These are phyloP conservation scores for Myathropa florea DNA, from an alignment of 2,888 invertebrate genomes.

Conservation along the genomic window DNA sequence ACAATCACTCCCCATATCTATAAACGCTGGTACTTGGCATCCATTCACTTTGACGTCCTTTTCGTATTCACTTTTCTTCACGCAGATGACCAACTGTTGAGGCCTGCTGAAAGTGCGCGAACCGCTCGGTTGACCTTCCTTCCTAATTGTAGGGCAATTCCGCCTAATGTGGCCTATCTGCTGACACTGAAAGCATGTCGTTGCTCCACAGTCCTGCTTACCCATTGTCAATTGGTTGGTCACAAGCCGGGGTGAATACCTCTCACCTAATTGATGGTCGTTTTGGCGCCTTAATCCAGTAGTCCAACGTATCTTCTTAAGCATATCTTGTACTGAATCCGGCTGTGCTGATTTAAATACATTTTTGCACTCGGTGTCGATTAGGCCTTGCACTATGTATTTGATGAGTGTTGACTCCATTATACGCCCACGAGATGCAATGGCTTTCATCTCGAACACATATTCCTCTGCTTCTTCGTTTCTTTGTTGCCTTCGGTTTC, in stretches of 20 bases:
- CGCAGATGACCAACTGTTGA: not conserved
- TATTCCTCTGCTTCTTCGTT: slow-evolving; percentile 4
- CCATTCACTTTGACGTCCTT: slow-evolving; percentile 18
- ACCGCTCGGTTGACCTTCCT: not conserved
- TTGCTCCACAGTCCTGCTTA: too few species aligned
- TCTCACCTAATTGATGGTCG: too few species aligned
- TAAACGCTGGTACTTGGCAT: slow-evolving; percentile 4
- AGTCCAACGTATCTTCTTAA: not conserved
- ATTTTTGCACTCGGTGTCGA: not conserved
- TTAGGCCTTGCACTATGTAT: not conserved
- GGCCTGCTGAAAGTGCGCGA: not conserved
- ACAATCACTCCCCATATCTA: slow-evolving; percentile 12
- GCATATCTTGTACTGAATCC: not conserved
- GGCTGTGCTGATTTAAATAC: not conserved
- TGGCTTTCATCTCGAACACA: slow-evolving; percentile 2
- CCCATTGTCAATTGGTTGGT: too few species aligned
- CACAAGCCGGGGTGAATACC: too few species aligned
- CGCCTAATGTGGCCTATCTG: not conserved
- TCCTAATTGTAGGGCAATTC: not conserved
- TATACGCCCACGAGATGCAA: not conserved
- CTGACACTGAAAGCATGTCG: not conserved
- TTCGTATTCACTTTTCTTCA: not conserved
- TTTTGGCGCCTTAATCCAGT: not conserved
- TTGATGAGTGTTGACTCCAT: not conserved
- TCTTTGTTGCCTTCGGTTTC: not conserved